Evolutionary conservation across 2,888 invertebrate species (phyloP).

Genomic region (Stictocephala bisonia): DNA sequence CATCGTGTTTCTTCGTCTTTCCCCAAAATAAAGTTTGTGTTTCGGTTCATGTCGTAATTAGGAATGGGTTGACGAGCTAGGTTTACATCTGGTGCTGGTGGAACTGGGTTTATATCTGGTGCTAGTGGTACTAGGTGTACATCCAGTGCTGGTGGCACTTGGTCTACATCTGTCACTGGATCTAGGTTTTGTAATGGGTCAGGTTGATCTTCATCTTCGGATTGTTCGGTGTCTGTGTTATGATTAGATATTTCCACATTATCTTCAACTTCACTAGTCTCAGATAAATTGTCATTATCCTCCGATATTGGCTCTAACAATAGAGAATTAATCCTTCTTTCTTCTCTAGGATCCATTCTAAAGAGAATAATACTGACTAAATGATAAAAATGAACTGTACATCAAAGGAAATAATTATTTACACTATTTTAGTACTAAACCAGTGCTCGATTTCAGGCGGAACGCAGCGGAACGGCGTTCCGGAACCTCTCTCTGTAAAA

Average conservation of each 20-base stretch:
- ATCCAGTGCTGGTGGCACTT: too few relatives aligned
- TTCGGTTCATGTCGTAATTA: background rate
- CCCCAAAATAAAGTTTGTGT: background rate
- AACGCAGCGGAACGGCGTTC: too few relatives aligned
- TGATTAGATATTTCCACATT: background rate
- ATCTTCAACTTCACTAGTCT: background rate
- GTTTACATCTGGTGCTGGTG: background rate
- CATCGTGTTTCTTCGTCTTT: background rate
- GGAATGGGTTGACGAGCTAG: background rate
- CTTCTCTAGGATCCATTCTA: background rate
- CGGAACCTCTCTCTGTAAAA: too few relatives aligned
- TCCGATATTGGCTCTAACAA: slow-evolving; percentile 1
- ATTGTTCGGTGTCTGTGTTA: background rate
- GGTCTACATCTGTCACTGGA: too few relatives aligned
- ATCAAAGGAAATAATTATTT: too few relatives aligned
- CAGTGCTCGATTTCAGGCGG: too few relatives aligned
- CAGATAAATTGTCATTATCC: background rate
- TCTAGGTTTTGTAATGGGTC: too few relatives aligned
- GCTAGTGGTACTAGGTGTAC: too few relatives aligned
- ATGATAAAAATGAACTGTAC: too few relatives aligned
- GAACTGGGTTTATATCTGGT: background rate
- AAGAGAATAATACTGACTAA: too few relatives aligned
- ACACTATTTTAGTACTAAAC: too few relatives aligned
- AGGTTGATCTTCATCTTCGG: background rate
- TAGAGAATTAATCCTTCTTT: background rate